phyloP scores from a whole-genome alignment of 1,140 invertebrate species.

The Triops longicaudatus region DNA sequence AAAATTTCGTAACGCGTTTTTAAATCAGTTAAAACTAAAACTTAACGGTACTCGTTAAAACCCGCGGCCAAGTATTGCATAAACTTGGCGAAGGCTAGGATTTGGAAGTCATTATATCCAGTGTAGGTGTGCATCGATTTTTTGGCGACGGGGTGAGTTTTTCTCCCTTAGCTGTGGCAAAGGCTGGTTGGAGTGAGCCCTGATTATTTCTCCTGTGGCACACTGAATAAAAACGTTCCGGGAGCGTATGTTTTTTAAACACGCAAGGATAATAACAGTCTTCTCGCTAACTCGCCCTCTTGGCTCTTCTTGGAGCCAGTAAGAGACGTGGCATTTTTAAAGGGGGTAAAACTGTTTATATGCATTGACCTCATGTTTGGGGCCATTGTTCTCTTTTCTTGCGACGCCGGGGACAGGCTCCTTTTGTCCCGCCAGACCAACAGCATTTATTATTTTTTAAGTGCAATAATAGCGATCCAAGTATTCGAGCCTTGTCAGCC shows the following conservation, averaged over 20 bases:
- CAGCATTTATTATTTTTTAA: background rate
- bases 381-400: background rate
- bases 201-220: background rate
- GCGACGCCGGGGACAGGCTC: slow-evolving; percentile 8
- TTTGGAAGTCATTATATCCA: no score
- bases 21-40: no score
- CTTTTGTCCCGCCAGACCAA: background rate
- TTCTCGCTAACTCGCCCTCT: background rate
- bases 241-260: background rate
- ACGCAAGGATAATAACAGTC: slow-evolving; percentile 3
- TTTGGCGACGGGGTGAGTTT: background rate
- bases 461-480: background rate
- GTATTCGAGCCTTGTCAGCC: background rate
- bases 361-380: slow-evolving; percentile 8
- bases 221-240: background rate
- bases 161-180: background rate
- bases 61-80: no score
- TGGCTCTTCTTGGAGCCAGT: background rate
- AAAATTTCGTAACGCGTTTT: no score
- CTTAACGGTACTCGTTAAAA: no score
- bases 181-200: background rate
- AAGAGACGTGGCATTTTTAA: background rate
- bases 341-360: background rate
- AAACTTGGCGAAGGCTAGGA: no score
- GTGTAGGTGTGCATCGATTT: background rate